Conservation (phyloP, 2,113 vertebrate genomes). For the Pachyramphus minor region DNA sequence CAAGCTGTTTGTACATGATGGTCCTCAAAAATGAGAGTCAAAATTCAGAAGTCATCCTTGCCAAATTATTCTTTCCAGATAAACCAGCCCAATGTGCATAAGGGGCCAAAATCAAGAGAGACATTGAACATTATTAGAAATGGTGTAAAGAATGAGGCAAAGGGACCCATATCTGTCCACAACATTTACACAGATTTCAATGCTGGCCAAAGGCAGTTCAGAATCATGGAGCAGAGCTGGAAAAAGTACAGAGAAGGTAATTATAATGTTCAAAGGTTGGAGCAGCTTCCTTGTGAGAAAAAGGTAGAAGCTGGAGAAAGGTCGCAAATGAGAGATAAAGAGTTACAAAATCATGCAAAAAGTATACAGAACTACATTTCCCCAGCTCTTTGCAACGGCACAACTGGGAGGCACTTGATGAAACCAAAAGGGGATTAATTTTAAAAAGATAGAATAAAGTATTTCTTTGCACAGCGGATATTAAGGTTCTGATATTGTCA, state of each 20-base stretch:
- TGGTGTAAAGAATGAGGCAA: fast-evolving
- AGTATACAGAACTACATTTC: not conserved
- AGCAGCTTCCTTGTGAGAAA: not conserved
- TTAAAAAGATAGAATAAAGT: not conserved
- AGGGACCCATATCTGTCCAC: not conserved
- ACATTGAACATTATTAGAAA: not conserved
- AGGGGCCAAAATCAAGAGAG: not conserved
- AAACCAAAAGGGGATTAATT: not conserved
- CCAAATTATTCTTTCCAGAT: not conserved
- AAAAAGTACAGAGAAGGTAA: not conserved
- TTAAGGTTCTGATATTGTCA: not conserved
- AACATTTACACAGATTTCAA: not conserved
- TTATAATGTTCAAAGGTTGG: not conserved
- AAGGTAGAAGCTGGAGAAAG: not conserved
- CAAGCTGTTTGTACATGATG: not conserved
- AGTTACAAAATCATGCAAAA: not conserved
- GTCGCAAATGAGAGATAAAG: not conserved
- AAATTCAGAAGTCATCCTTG: not conserved
- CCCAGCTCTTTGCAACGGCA: not conserved
- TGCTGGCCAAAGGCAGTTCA: not conserved
- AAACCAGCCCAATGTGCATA: fast-evolving
- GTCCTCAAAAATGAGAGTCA: not conserved
- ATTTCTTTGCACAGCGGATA: not conserved
- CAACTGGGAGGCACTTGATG: not conserved
- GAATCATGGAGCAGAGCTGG: not conserved